Conservation (phyloP, 2,888 invertebrate genomes). For the Serripes groenlandicus region DNA sequence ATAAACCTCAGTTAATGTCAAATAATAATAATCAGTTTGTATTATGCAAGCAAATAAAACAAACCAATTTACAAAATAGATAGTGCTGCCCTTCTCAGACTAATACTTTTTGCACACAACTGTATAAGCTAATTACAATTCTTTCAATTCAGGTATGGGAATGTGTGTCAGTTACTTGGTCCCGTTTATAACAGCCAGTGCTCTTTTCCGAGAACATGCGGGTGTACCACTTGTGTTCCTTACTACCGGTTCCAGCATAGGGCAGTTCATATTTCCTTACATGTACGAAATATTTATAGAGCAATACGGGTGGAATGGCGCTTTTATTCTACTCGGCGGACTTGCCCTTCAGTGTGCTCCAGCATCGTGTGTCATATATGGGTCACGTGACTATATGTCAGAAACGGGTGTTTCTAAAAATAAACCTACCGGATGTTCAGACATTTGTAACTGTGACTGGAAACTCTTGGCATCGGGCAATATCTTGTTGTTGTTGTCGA, state of each 20-base stretch:
- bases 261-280: conserved; percentile 46
- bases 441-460: background rate
- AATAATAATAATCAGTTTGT: no score
- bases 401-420: background rate
- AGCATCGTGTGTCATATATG: conserved; percentile 26
- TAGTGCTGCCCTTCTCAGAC: no score
- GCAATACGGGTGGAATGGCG: conserved; percentile 39
- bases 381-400: conserved; percentile 18
- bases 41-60: no score
- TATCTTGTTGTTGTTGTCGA: background rate
- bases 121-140: background rate
- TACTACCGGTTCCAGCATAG: conserved; percentile 52
- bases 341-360: conserved; percentile 40
- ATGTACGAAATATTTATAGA: conserved; percentile 35
- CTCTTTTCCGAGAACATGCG: conserved; percentile 48
- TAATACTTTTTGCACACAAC: no score
- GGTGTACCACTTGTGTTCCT: conserved; percentile 51
- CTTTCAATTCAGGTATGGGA: conserved; percentile 40
- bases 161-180: conserved; percentile 42
- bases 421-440: background rate
- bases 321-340: conserved; percentile 37
- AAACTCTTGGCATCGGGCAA: background rate
- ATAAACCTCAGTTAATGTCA: no score
- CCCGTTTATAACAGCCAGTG: conserved; percentile 39
- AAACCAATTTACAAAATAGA: no score